Conservation (phyloP, 2,113 vertebrate species). For the Cichladusa arquata region DNA sequence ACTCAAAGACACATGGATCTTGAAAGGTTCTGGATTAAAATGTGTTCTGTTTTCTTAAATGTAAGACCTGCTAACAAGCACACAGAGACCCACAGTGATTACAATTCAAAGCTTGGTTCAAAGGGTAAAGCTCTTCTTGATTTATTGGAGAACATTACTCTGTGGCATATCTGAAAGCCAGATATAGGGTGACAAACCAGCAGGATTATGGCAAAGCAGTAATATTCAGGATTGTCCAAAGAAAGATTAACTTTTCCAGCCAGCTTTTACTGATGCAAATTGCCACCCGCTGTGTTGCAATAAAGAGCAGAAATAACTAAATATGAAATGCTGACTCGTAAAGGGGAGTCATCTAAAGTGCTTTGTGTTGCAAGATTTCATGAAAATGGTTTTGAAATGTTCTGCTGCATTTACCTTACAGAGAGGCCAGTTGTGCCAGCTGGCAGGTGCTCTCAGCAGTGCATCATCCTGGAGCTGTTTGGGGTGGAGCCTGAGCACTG, state of each 20-base stretch:
- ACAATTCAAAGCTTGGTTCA: not conserved
- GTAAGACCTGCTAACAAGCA: not conserved
- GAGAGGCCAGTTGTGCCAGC: not conserved
- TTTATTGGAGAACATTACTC: not conserved
- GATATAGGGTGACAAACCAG: not conserved
- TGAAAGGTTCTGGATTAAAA: not conserved
- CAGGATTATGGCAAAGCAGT: not conserved
- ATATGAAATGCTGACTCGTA: not conserved
- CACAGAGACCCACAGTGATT: not conserved
- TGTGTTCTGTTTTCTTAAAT: not conserved
- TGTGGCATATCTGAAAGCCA: not conserved
- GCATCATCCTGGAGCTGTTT: not conserved
- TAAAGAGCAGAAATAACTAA: constrained; percentile 17
- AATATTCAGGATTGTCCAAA: not conserved
- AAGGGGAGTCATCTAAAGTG: not conserved
- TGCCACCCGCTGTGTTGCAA: not conserved
- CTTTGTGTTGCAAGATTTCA: constrained; percentile 20
- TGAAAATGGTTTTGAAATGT: constrained; percentile 22
- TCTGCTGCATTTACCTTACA: not conserved
- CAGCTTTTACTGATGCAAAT: constrained; percentile 4
- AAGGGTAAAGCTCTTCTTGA: not conserved
- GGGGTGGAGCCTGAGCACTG: not conserved
- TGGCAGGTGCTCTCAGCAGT: not conserved
- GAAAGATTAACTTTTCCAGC: constrained; percentile 31
- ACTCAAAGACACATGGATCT: not conserved